Conservation (phyloP, 2,113 vertebrate species). For the Barnardius zonarius region DNA sequence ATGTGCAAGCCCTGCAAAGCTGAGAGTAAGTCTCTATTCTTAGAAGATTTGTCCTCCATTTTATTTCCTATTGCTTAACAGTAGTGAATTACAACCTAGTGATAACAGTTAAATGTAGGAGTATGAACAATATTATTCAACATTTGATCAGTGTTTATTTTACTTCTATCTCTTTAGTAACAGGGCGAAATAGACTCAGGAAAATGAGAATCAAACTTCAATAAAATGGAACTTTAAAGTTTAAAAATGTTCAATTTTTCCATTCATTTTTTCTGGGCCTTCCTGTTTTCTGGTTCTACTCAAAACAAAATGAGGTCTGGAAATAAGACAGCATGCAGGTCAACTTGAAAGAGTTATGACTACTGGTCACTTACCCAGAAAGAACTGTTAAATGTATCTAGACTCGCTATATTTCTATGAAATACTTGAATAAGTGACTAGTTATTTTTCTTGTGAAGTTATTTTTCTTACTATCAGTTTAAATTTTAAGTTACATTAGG, state of each 20-base stretch:
- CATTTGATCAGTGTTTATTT: neutral
- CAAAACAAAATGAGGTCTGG: neutral
- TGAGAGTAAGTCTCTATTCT: neutral
- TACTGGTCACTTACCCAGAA: neutral
- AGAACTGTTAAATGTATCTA: neutral
- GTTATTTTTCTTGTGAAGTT: neutral
- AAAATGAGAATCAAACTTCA: neutral
- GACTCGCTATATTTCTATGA: neutral
- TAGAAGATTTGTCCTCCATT: neutral
- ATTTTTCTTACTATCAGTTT: neutral
- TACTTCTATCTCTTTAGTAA: neutral
- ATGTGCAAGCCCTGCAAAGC: neutral
- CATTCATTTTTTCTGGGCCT: neutral
- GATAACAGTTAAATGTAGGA: neutral
- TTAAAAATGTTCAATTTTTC: neutral
- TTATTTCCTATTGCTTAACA: neutral
- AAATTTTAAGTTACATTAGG: neutral
- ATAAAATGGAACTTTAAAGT: neutral
- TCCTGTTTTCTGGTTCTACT: neutral
- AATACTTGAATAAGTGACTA: neutral
- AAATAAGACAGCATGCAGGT: neutral
- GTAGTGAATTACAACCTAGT: neutral
- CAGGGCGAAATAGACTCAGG: neutral
- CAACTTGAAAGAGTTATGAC: neutral
- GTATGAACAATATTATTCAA: neutral